These are phyloP conservation scores for Drosophila orena DNA, from an alignment of 1,140 invertebrate genomes.

Conservation along the genomic window DNA sequence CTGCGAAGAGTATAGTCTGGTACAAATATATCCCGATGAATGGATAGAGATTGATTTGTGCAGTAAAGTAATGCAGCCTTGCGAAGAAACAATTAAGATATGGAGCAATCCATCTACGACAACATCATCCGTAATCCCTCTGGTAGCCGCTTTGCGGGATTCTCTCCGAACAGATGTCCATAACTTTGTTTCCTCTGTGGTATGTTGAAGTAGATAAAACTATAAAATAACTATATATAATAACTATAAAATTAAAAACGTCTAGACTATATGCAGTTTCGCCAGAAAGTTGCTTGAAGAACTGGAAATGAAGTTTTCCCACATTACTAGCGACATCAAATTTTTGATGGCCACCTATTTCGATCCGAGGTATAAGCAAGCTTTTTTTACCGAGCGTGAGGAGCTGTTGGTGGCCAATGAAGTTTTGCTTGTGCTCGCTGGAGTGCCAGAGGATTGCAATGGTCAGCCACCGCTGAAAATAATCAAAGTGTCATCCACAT, in stretches of 20 bases:
- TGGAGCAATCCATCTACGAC: slow-evolving; percentile 37
- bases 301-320: slow-evolving; percentile 44
- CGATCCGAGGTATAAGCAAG: slow-evolving; percentile 66
- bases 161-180: slow-evolving; percentile 57
- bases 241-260: too few species aligned
- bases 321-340: slow-evolving; percentile 46
- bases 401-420: slow-evolving; percentile 54
- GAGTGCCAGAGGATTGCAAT: not conserved
- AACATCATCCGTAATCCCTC: slow-evolving; percentile 61
- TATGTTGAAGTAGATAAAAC: not conserved
- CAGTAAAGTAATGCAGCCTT: slow-evolving; percentile 59
- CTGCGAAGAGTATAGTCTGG: slow-evolving; percentile 49
- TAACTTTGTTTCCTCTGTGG: slow-evolving; percentile 62
- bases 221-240: too few species aligned
- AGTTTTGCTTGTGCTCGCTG: slow-evolving; percentile 20
- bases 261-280: slow-evolving; percentile 56
- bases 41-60: slow-evolving; percentile 64
- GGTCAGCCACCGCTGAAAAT: slow-evolving; percentile 25
- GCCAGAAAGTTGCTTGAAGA: slow-evolving; percentile 60
- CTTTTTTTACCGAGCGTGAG: slow-evolving; percentile 58
- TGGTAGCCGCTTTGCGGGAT: slow-evolving; percentile 56
- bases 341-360: slow-evolving; percentile 66
- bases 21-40: slow-evolving; percentile 61
- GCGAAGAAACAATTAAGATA: slow-evolving; percentile 57
- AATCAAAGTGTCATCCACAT: slow-evolving; percentile 9